Conservation (phyloP, 2,797 vertebrate species). For the Eurystomus glaucurus region DNA sequence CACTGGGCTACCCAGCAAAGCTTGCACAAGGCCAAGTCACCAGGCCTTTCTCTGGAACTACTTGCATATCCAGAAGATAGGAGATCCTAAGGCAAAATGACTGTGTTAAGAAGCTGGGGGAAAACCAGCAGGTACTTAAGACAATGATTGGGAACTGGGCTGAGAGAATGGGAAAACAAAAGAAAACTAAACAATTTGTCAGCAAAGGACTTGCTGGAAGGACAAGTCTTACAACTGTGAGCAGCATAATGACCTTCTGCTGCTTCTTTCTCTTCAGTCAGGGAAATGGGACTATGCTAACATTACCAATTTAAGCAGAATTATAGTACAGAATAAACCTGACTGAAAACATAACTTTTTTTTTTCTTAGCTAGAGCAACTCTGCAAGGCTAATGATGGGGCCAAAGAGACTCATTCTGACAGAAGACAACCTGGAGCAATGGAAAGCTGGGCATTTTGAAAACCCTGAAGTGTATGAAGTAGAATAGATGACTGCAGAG, state of each 20-base stretch:
- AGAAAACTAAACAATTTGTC: conserved; percentile 27
- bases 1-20: neutral
- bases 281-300: conserved; percentile 19
- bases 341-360: neutral
- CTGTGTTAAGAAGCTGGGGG: neutral
- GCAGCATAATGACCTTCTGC: conserved; percentile 31
- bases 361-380: neutral
- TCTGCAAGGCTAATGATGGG: neutral
- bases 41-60: neutral
- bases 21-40: neutral
- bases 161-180: conserved; percentile 30
- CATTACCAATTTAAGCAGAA: conserved; percentile 31
- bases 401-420: conserved; percentile 6
- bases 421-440: conserved; percentile 11
- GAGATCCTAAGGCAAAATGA: neutral
- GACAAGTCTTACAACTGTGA: conserved; percentile 7
- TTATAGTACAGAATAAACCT: conserved; percentile 1
- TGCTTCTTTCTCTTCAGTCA: conserved; percentile 2
- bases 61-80: neutral
- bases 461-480: neutral
- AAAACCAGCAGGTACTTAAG: neutral
- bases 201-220: conserved; percentile 15
- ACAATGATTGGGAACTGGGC: neutral
- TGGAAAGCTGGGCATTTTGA: neutral
- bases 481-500: neutral